phyloP scores from a whole-genome alignment of 1,140 invertebrate species.

The Drosophila fuyamai region DNA sequence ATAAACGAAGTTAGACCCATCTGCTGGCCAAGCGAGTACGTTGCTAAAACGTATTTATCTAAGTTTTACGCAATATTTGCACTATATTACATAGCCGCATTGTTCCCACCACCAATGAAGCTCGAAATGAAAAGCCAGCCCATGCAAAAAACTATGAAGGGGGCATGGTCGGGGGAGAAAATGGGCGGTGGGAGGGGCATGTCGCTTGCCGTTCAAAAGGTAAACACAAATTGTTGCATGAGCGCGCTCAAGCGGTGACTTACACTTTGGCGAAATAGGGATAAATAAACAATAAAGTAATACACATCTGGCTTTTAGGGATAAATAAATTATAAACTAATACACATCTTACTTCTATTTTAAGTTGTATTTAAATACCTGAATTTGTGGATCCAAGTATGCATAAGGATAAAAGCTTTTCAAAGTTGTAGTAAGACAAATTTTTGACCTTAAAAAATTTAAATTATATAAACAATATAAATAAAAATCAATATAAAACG shows the following conservation, averaged over 20 bases:
- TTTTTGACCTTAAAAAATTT: no score
- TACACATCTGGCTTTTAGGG: no score
- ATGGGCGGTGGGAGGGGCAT: constrained; percentile 2
- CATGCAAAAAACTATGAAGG: constrained; percentile 12
- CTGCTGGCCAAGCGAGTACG: constrained; percentile 32
- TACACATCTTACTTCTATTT: no score
- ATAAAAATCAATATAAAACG: no score
- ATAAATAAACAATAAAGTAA: neutral
- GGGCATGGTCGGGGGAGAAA: neutral
- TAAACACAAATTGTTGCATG: constrained; percentile 57
- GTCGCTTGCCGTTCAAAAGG: constrained; percentile 31
- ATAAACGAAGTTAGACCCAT: constrained; percentile 27
- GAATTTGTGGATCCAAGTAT: no score
- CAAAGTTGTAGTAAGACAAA: no score
- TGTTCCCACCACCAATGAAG: constrained; percentile 71
- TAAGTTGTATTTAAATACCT: no score
- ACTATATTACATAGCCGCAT: constrained; percentile 81
- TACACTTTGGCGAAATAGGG: constrained; percentile 1
- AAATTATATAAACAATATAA: no score
- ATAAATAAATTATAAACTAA: neutral
- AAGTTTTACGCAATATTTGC: constrained; percentile 78
- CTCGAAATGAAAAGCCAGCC: constrained; percentile 61
- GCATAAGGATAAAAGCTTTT: no score
- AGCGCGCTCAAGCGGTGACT: constrained; percentile 21
- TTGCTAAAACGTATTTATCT: constrained; percentile 76